Percentiles rank a stretch among this genome's conserved stretches.
These are phyloP conservation scores for Euura saliciscinereae DNA, from an alignment of 1,140 invertebrate species.

Conservation along the genomic window DNA sequence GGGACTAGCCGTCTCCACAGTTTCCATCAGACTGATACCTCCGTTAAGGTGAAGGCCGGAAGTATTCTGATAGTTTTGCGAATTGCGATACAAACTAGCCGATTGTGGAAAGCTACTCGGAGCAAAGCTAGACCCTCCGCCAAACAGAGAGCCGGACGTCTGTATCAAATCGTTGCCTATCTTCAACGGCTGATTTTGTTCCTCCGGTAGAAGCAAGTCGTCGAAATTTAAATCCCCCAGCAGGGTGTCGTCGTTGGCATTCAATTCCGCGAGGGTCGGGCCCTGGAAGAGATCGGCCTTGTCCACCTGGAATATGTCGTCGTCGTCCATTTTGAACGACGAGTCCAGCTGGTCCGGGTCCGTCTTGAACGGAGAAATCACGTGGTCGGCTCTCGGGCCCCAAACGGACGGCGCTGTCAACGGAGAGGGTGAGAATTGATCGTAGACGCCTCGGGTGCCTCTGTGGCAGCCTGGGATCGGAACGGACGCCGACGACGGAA, in stretches of 20 bases:
- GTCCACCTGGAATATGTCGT: slow-evolving; percentile 89
- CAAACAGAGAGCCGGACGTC: slow-evolving; percentile 37
- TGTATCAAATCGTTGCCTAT: slow-evolving; percentile 28
- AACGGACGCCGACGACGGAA: slow-evolving; percentile 51
- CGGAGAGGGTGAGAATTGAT: slow-evolving; percentile 57
- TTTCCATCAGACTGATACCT: slow-evolving; percentile 42
- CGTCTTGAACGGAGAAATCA: slow-evolving; percentile 44
- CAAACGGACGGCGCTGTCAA: slow-evolving; percentile 43
- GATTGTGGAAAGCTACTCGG: slow-evolving; percentile 55
- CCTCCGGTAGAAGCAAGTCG: slow-evolving; percentile 78
- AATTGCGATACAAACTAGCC: slow-evolving; percentile 39
- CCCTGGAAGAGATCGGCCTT: slow-evolving; percentile 83
- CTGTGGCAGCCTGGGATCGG: slow-evolving; percentile 55
- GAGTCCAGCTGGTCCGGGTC: slow-evolving; percentile 46
- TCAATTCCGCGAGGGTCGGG: slow-evolving; percentile 86
- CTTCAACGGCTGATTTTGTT: slow-evolving; percentile 53
- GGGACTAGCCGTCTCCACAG: slow-evolving; percentile 46
- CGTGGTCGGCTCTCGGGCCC: slow-evolving; percentile 42
- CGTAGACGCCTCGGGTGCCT: slow-evolving; percentile 43
- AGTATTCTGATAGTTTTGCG: slow-evolving; percentile 35
- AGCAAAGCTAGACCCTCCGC: slow-evolving; percentile 34
- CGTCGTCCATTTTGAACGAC: slow-evolving; percentile 79
- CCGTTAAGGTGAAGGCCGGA: slow-evolving; percentile 45
- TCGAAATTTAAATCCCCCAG: slow-evolving; percentile 85
- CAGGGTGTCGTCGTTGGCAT: slow-evolving; percentile 82